phyloP scores from a whole-genome alignment of 2,797 vertebrate species.

The Takifugu ocellatus region DNA sequence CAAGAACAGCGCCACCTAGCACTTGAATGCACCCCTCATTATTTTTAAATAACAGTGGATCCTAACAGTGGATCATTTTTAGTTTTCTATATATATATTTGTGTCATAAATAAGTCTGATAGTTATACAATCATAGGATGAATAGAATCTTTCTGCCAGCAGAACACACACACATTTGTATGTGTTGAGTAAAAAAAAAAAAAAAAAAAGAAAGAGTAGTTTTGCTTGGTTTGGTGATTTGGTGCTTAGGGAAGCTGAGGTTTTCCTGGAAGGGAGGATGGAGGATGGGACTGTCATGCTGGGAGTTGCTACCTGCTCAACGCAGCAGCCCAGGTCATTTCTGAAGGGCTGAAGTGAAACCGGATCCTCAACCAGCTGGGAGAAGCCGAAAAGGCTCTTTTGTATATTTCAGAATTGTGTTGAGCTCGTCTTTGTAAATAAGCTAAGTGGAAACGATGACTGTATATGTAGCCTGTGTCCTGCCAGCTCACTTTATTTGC shows the following conservation, averaged over 20 bases:
- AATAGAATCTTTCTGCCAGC: constrained; percentile 6
- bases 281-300: too few species aligned
- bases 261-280: too few species aligned
- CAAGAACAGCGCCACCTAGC: constrained; percentile 73
- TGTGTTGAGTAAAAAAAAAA: background rate
- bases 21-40: background rate
- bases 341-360: too few species aligned
- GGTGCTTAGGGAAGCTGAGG: background rate
- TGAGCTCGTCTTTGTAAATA: constrained; percentile 61
- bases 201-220: background rate
- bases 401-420: constrained; percentile 47
- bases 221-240: background rate
- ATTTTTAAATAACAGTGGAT: background rate
- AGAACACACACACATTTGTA: background rate
- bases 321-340: too few species aligned
- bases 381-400: constrained; percentile 30
- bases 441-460: constrained; percentile 19
- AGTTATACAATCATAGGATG: constrained; percentile 18
- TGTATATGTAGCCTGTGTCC: constrained; percentile 29
- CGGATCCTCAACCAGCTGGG: constrained; percentile 16
- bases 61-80: too few species aligned
- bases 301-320: too few species aligned
- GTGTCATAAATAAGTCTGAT: too few species aligned
- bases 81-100: too few species aligned
- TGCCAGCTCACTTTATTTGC: constrained; percentile 24